Base-by-base conservation (phyloP, 2,113 vertebrate species). In the Ivindomyrus marchei region DNA sequence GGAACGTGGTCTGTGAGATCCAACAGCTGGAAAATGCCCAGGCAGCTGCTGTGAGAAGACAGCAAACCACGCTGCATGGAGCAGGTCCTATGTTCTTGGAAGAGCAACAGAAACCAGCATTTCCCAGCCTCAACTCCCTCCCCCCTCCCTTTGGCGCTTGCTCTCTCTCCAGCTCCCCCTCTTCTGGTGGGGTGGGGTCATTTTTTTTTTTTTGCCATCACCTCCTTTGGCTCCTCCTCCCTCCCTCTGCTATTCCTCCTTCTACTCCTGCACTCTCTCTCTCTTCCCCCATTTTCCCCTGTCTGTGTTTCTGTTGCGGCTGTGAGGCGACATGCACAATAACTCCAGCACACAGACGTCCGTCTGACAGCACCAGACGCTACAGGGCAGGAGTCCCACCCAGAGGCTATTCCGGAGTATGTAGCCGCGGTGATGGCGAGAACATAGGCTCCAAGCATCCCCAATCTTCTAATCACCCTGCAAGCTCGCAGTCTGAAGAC, bases 191-290 rank as follows among this genome's bases (percentile, higher is more conserved):
- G 89, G 39, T 66, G 77, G 52, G 80, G 49, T 85, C 84, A 27
- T 50, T 50, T 31, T 89, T 89, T 56, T 45, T 46, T 89, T 89
- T 86, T 47, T 90, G 56, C 85, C 89, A 90, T 85, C 89, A 88
- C 62, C 85, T 88, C 66, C 50, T 87, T 85, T 62, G 49, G 89
- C 89, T 56, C 27, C 36, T 70, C 49, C 70, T 47, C 70, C 70
- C 47, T 42, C 74, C 70, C 88, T 39, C 87, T 89, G 27, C 46
- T n/a, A 39, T 52, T 83, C 74, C 31, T 80, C 58, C 27, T 46
- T 50, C 50, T 5, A 21, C 50, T 89, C 31, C 85, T 21, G 15
- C 46, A 39, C 89, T n/a, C 89, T 87, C 85, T 42, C 85, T 90
- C 85, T 62, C 85, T 86, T 31, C 7, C 85, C 85, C 49, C 24